phyloP scores from a whole-genome alignment of 2,888 invertebrate genomes.

The Amaurobius ferox region DNA sequence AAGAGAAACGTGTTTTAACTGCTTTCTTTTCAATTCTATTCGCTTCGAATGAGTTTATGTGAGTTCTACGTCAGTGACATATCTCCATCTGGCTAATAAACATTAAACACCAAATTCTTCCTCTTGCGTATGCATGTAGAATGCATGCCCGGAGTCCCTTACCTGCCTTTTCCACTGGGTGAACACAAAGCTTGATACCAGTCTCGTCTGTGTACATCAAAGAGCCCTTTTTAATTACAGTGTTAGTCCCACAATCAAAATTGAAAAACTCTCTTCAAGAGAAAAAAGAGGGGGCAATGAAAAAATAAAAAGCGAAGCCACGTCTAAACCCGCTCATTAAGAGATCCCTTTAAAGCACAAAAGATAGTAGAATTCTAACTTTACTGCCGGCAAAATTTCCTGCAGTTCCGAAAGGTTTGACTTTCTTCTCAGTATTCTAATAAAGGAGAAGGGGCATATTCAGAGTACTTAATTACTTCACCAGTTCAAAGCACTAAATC shows the following conservation, averaged over 20 bases:
- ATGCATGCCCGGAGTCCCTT: neutral
- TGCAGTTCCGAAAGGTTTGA: slow-evolving; percentile 29
- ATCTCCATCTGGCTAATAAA: neutral
- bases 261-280: slow-evolving; percentile 28
- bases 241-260: slow-evolving; percentile 67
- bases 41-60: too few species aligned
- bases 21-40: neutral
- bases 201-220: slow-evolving; percentile 39
- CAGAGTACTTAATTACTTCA: slow-evolving; percentile 63
- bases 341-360: slow-evolving; percentile 56
- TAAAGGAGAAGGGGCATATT: slow-evolving; percentile 67
- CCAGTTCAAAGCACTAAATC: slow-evolving; percentile 70
- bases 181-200: slow-evolving; percentile 29
- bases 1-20: slow-evolving; percentile 8
- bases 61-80: neutral
- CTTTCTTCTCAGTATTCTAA: slow-evolving; percentile 60
- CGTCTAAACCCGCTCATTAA: slow-evolving; percentile 72
- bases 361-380: slow-evolving; percentile 50
- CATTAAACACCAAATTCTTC: neutral
- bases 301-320: slow-evolving; percentile 27
- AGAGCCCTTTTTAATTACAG: slow-evolving; percentile 69
- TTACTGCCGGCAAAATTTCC: slow-evolving; percentile 68
- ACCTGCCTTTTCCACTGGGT: neutral
- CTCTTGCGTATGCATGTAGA: neutral
- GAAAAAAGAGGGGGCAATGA: slow-evolving; percentile 12